Evolutionary conservation across 1,140 invertebrate genomes (phyloP), one percentile per base, ranked within the genome.

Genomic region (Zelostemma sp.): DNA sequence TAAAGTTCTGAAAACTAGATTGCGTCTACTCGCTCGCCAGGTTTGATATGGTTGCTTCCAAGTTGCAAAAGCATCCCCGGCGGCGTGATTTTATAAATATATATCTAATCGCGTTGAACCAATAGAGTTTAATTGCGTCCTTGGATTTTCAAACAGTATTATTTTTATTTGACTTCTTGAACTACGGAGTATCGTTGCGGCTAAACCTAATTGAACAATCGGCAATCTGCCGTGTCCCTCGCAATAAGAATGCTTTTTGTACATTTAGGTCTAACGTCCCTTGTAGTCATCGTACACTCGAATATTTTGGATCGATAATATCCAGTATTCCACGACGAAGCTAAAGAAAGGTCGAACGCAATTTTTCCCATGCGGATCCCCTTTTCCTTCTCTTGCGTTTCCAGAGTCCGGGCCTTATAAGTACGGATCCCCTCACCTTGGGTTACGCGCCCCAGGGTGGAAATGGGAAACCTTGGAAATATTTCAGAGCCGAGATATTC

Each of bases 301-400:
- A 63, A 68, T 68, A 72, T 72, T 72, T 67, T 59, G 69, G 63
- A 67, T 72, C 63, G 63, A 72, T 72, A 63, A 56, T 60, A 72
- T 66, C 59, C 63, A 59, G 56, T 66, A 63, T 71, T 62, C 63
- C 63, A 62, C 62, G 62, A 63, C 66, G 63, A 71, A 62, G 62
- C 62, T 71, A 62, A 66, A 71, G 68, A 58, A 63, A 66, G 63
- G 68, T 71, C 68, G 68, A 67, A n/a, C n/a, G 59, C 58, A 59
- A 66, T 63, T 66, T 66, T 71, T 59, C 45, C 49, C 59, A 54
- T 59, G 46, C 58, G 50, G 48, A 62, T 49, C 60, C 57, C 54
- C 56, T 46, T 58, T 60, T 19, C 38, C 56, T 59, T 68, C 53
- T 56, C 41, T 31, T 50, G 19, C 51, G 43, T 62, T 43, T 62